These are phyloP conservation scores for Meleagris gallopavo DNA, from an alignment of 2,113 vertebrate species.

Conservation along the genomic window DNA sequence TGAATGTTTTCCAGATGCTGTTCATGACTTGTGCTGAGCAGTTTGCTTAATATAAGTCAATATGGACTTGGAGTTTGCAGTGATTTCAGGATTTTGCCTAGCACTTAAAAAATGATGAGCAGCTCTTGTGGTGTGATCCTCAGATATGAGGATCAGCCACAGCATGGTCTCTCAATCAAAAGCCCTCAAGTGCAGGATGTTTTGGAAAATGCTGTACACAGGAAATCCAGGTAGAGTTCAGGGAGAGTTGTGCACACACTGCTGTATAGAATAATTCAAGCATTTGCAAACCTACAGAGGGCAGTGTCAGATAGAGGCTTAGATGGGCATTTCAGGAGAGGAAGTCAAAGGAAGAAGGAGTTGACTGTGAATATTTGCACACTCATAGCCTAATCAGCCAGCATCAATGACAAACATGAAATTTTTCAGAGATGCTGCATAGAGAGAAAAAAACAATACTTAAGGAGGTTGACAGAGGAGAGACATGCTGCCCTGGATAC, in stretches of 20 bases:
- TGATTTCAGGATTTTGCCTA: neutral
- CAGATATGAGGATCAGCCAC: neutral
- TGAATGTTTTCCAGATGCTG: neutral
- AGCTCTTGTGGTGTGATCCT: neutral
- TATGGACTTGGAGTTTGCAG: neutral
- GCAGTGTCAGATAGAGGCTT: constrained; percentile 25
- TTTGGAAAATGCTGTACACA: neutral
- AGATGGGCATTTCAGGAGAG: neutral
- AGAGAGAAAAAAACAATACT: neutral
- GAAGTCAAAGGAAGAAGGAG: neutral
- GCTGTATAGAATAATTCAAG: neutral
- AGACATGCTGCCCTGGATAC: fast-evolving
- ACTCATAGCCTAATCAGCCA: neutral
- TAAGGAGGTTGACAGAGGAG: neutral
- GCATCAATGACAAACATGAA: neutral
- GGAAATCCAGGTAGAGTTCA: neutral
- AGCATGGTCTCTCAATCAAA: neutral
- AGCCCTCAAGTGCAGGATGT: neutral
- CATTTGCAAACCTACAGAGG: constrained; percentile 12
- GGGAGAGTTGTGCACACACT: fast-evolving
- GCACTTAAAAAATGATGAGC: neutral
- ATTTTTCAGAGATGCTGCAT: neutral
- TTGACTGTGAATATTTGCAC: neutral
- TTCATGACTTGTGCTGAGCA: neutral
- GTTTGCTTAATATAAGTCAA: neutral